A percentile compares a stretch with the other conserved stretches of the same genome.
These are phyloP conservation scores for Azemiops feae DNA, from an alignment of 2,113 vertebrate genomes.

Conservation along the genomic window DNA sequence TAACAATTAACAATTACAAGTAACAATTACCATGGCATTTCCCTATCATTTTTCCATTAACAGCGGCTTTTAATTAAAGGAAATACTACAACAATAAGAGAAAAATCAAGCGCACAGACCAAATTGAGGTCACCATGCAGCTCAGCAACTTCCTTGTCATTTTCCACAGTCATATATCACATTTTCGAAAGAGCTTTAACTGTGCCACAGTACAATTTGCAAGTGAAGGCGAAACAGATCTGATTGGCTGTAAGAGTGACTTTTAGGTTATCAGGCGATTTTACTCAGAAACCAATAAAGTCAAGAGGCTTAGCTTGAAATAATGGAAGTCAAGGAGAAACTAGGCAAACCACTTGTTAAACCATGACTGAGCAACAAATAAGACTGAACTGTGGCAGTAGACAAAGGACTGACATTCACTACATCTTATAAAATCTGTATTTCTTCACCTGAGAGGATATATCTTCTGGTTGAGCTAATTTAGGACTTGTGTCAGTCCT, in stretches of 20 bases:
- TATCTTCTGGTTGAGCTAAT: not conserved
- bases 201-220: no score
- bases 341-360: not conserved
- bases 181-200: not conserved
- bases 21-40: no score
- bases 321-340: not conserved
- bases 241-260: not conserved
- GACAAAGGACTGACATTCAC: not conserved
- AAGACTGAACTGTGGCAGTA: not conserved
- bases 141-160: not conserved
- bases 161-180: not conserved
- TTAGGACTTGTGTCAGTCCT: not conserved
- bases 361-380: not conserved
- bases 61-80: no score
- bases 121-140: not conserved
- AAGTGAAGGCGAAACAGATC: not conserved
- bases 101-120: no score
- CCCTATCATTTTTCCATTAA: no score
- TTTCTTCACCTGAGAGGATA: not conserved
- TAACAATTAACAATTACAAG: no score
- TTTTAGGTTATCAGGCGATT: not conserved
- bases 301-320: not conserved
- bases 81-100: no score
- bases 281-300: slow-evolving; percentile 5
- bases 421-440: not conserved